Evolutionary conservation across 2,113 vertebrate genomes (phyloP).

Genomic region (Pipa parva): DNA sequence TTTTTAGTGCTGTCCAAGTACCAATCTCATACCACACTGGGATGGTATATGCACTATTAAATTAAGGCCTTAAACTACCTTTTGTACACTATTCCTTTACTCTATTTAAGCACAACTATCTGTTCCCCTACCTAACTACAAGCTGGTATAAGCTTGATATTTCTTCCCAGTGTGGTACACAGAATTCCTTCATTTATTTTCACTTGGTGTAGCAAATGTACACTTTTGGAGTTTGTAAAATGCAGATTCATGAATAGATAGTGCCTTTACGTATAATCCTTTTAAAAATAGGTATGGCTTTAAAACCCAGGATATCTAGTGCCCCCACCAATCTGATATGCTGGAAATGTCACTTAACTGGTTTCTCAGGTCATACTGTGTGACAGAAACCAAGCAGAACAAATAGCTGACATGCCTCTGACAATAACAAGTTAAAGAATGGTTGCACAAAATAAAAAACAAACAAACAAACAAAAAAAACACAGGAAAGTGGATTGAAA

Average conservation of each 20-base stretch:
- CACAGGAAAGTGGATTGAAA: too few relatives aligned
- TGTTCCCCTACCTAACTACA: neutral
- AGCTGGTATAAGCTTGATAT: neutral
- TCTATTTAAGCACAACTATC: too few relatives aligned
- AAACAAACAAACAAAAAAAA: too few relatives aligned
- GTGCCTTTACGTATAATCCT: neutral
- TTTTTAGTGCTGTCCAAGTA: too few relatives aligned
- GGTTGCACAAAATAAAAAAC: too few relatives aligned
- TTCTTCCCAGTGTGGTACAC: neutral
- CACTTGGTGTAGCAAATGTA: neutral
- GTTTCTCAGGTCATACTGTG: slow-evolving; percentile 16
- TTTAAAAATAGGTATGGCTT: neutral
- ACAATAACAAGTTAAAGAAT: neutral
- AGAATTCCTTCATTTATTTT: neutral
- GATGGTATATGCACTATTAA: too few relatives aligned
- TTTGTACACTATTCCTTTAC: too few relatives aligned
- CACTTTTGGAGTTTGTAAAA: too few relatives aligned
- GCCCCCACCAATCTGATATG: neutral
- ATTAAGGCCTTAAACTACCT: too few relatives aligned
- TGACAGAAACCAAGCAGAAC: neutral
- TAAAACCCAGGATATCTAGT: neutral
- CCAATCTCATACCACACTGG: too few relatives aligned
- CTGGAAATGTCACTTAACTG: slow-evolving; percentile 14
- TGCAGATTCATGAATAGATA: too few relatives aligned
- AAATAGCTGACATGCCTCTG: slow-evolving; percentile 7